Evolutionary conservation across 2,888 invertebrate genomes (phyloP).

Genomic region (Nephrotoma guestfalica): DNA sequence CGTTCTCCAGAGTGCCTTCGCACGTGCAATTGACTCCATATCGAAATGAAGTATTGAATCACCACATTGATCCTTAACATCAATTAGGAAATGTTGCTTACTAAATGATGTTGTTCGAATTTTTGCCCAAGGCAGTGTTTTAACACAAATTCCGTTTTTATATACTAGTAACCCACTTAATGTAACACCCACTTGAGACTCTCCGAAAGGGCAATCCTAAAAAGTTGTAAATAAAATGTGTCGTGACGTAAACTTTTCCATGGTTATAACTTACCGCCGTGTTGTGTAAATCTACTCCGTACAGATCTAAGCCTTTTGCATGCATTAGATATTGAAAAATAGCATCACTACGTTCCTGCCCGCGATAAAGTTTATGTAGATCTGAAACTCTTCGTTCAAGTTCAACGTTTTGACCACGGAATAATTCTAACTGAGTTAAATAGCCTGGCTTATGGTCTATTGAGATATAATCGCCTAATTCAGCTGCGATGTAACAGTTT

Average conservation of each 20-base stretch:
- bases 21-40: conserved; percentile 83
- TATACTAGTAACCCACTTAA: conserved; percentile 88
- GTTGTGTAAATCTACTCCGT: conserved; percentile 90
- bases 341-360: conserved; percentile 90
- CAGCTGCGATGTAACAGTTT: conserved; percentile 41
- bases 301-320: conserved; percentile 88
- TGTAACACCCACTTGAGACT: conserved; percentile 90
- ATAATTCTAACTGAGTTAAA: conserved; percentile 63
- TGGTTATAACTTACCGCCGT: conserved; percentile 45
- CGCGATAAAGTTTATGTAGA: conserved; percentile 82
- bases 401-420: conserved; percentile 75
- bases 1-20: conserved; percentile 93
- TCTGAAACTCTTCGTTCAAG: conserved; percentile 81
- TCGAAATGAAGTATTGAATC: conserved; percentile 89
- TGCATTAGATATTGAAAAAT: conserved; percentile 95
- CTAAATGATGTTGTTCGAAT: conserved; percentile 98
- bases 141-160: conserved; percentile 81
- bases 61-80: conserved; percentile 82
- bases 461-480: conserved; percentile 86
- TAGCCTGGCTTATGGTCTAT: conserved; percentile 74
- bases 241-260: neutral
- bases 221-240: conserved; percentile 18
- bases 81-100: conserved; percentile 95
- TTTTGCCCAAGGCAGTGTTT: conserved; percentile 95
- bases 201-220: conserved; percentile 82